These are phyloP conservation scores for Notoglanidium macrostoma DNA, from an alignment of 2,797 vertebrate species.

Conservation along the genomic window DNA sequence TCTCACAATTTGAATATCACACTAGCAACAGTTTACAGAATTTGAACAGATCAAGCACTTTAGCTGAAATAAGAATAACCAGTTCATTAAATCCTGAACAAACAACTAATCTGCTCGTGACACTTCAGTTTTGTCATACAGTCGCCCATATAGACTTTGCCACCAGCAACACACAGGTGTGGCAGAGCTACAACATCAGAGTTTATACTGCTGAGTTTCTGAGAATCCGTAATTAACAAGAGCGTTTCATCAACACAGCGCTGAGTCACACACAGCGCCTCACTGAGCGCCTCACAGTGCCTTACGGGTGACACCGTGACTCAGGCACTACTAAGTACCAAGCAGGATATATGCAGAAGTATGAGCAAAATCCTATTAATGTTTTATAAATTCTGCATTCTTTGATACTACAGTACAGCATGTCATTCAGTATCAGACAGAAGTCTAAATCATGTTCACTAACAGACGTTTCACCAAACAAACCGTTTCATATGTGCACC, in stretches of 20 bases:
- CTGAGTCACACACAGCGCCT: background rate
- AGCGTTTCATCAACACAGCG: background rate
- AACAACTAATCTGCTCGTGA: background rate
- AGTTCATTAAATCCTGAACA: background rate
- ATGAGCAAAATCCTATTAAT: background rate
- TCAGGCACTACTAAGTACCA: background rate
- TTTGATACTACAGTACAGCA: background rate
- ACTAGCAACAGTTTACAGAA: too few species aligned
- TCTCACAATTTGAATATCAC: too few species aligned
- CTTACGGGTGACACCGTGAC: background rate
- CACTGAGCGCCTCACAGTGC: background rate
- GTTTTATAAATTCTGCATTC: background rate
- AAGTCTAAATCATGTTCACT: background rate
- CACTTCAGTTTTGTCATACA: background rate
- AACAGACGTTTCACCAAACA: background rate
- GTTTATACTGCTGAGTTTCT: background rate
- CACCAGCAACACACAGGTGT: background rate
- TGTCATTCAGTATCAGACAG: background rate
- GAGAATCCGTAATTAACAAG: background rate
- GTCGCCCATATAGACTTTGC: background rate
- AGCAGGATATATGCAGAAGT: constrained; percentile 4
- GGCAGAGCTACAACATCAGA: background rate
- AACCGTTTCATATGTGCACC: background rate
- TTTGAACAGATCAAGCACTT: background rate
- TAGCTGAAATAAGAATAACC: background rate